phyloP scores from a whole-genome alignment of 1,140 invertebrate genomes.

The Amphibalanus amphitrite region DNA sequence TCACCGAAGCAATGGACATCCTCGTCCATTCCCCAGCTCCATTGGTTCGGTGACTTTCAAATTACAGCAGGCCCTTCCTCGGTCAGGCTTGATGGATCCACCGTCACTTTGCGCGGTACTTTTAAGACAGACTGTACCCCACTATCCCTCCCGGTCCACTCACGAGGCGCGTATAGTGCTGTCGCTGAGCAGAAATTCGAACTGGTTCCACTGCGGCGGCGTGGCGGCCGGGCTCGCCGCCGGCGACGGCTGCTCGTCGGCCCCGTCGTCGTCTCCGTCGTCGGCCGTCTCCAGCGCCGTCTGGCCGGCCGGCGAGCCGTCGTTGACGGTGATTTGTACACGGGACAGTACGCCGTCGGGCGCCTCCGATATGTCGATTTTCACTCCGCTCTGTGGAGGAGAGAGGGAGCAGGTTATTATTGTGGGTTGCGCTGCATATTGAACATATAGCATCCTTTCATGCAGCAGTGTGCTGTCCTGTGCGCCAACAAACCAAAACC shows the following conservation, averaged over 20 bases:
- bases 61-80: too few relatives aligned
- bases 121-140: too few relatives aligned
- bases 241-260: too few relatives aligned
- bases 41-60: too few relatives aligned
- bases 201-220: neutral
- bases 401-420: neutral
- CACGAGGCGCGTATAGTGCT: neutral
- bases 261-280: neutral
- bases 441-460: too few relatives aligned
- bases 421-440: constrained; percentile 8
- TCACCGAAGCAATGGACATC: too few relatives aligned
- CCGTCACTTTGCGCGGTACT: too few relatives aligned
- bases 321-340: constrained; percentile 26
- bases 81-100: too few relatives aligned
- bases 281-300: constrained; percentile 76
- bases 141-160: too few relatives aligned
- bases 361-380: constrained; percentile 23
- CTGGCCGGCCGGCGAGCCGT: constrained; percentile 48
- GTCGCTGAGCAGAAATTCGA: neutral
- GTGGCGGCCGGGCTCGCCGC: neutral
- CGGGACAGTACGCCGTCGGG: constrained; percentile 30
- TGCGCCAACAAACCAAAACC: too few relatives aligned
- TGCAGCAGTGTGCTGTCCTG: too few relatives aligned
- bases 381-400: constrained; percentile 19
- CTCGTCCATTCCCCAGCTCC: too few relatives aligned